Percentiles rank a stretch among this genome's conserved stretches.
phyloP scores from a whole-genome alignment of 2,113 vertebrate genomes.

The Megaptera novaeangliae region DNA sequence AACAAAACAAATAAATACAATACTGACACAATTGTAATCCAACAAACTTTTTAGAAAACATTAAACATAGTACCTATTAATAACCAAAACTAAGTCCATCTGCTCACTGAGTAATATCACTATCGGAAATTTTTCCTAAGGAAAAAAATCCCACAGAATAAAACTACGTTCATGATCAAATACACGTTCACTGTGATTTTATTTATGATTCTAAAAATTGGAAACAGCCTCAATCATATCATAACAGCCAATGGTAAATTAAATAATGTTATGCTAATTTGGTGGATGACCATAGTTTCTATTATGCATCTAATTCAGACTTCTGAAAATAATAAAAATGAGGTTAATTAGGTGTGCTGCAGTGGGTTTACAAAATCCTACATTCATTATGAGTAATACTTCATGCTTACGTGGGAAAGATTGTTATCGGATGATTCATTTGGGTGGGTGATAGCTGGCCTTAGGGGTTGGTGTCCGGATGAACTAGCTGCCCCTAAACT shows the following conservation, averaged over 20 bases:
- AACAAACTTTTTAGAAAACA: neutral
- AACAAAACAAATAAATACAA: conserved; percentile 14
- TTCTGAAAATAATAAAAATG: conserved; percentile 48
- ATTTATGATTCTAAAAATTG: conserved; percentile 34
- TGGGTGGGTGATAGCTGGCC: neutral
- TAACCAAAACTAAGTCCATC: neutral
- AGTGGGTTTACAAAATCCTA: conserved; percentile 11
- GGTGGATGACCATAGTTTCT: conserved; percentile 29
- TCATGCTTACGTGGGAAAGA: neutral
- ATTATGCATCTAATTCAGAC: conserved; percentile 1
- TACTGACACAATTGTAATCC: neutral
- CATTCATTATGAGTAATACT: neutral
- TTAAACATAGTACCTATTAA: neutral
- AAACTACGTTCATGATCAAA: conserved; percentile 7
- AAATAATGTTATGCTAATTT: conserved; percentile 40
- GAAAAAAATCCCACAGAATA: neutral
- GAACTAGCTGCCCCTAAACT: neutral
- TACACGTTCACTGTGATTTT: neutral
- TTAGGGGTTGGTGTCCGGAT: neutral
- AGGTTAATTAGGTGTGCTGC: conserved; percentile 7
- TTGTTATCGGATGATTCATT: neutral
- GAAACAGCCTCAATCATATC: conserved; percentile 26
- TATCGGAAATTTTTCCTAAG: neutral
- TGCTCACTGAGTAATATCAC: neutral
- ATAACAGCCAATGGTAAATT: conserved; percentile 1